Evolutionary conservation across 1,140 invertebrate genomes (phyloP).

Genomic region (Lepidurus arcticus): DNA sequence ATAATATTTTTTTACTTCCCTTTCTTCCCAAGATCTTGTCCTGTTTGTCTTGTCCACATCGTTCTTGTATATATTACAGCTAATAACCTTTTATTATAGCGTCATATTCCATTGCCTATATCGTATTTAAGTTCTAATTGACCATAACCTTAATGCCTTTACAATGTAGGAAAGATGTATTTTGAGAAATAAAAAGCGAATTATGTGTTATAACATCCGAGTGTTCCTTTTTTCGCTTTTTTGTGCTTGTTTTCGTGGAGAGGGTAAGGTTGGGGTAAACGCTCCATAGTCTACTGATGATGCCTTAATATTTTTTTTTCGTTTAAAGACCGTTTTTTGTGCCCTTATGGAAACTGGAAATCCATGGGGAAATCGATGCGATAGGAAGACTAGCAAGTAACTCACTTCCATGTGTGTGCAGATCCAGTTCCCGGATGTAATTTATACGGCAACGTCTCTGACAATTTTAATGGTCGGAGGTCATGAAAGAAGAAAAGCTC

Average conservation of each 20-base stretch:
- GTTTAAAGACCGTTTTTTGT: neutral
- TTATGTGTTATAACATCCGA: neutral
- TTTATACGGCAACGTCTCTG: slow-evolving; percentile 8
- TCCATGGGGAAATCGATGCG: slow-evolving; percentile 13
- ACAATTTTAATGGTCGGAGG: slow-evolving; percentile 9
- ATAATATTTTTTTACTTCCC: neutral
- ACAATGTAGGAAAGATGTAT: neutral
- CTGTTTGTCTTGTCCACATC: neutral
- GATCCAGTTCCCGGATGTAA: slow-evolving; percentile 18
- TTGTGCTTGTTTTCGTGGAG: neutral
- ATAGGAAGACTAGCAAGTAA: neutral
- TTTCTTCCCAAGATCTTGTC: neutral
- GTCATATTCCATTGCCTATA: neutral
- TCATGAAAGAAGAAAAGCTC: neutral
- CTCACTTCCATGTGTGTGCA: slow-evolving; percentile 15
- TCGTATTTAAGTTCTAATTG: neutral
- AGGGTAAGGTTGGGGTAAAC: neutral
- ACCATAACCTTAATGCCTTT: neutral
- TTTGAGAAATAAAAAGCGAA: neutral
- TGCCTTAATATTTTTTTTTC: neutral
- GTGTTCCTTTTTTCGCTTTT: neutral
- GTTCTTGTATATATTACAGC: slow-evolving; percentile 1
- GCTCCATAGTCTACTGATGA: neutral
- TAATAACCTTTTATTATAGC: neutral
- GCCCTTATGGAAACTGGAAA: slow-evolving; percentile 1